Conservation (phyloP, 1,140 invertebrate genomes). For the Leptopilina clavipes region DNA sequence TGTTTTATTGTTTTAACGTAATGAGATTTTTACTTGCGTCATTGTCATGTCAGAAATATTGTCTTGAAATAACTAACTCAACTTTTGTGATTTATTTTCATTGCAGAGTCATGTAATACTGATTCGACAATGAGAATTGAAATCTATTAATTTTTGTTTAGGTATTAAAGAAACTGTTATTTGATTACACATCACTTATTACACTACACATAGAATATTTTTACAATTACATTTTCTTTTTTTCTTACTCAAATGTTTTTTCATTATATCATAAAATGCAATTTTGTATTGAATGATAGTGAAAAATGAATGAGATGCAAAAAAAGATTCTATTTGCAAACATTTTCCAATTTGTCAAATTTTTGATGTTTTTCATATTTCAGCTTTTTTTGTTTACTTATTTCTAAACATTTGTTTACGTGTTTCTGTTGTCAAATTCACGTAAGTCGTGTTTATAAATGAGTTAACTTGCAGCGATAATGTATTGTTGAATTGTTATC, state of each 20-base stretch:
- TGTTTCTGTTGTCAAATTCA: background rate
- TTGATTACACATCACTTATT: background rate
- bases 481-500: background rate
- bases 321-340: background rate
- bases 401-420: background rate
- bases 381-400: background rate
- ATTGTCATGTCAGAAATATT: constrained; percentile 7
- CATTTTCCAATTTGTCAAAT: background rate
- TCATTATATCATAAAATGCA: background rate
- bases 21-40: background rate
- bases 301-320: background rate
- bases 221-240: background rate
- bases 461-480: background rate
- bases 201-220: background rate
- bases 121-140: background rate
- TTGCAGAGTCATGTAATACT: background rate
- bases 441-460: background rate
- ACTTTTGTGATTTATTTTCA: background rate
- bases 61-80: background rate
- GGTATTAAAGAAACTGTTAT: background rate
- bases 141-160: background rate
- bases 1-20: background rate
- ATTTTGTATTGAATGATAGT: background rate
- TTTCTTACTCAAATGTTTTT: background rate
- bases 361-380: background rate